Percentiles rank a stretch among this genome's conserved stretches.
Evolutionary conservation across 2,113 vertebrate genomes (phyloP).

Genomic region (Sturnus vulgaris): DNA sequence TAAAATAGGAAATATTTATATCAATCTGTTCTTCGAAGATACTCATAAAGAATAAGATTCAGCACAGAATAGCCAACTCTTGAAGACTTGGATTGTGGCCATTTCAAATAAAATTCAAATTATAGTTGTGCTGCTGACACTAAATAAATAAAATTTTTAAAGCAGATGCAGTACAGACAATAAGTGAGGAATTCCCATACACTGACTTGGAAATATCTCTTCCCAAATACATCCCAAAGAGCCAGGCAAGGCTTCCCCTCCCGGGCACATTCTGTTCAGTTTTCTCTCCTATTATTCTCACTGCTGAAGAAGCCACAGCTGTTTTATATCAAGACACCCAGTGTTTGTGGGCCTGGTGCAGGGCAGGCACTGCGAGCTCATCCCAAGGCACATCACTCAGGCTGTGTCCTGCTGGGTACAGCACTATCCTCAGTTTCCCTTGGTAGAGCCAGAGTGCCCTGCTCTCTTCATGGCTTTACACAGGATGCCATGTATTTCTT

Average conservation of each 20-base stretch:
- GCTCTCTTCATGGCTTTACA: not conserved
- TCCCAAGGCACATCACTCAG: not conserved
- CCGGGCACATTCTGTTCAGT: not conserved
- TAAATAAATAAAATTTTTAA: not conserved
- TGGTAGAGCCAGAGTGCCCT: not conserved
- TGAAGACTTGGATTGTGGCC: not conserved
- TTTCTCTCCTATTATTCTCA: not conserved
- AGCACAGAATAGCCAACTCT: not conserved
- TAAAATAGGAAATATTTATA: constrained; percentile 11
- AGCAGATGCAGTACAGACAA: not conserved
- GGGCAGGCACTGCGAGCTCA: not conserved
- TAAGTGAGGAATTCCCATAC: not conserved
- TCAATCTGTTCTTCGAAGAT: not conserved
- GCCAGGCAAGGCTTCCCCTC: not conserved
- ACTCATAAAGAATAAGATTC: not conserved
- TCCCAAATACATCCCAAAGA: not conserved
- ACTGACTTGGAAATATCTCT: not conserved
- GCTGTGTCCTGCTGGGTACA: not conserved
- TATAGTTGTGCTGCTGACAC: not conserved
- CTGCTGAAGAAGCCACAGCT: constrained; percentile 9
- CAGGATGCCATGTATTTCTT: not conserved
- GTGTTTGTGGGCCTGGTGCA: fast-evolving
- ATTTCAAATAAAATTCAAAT: not conserved
- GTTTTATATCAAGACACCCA: not conserved
- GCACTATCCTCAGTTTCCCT: not conserved